A percentile compares a stretch with the other conserved stretches of the same genome.
phyloP scores from a whole-genome alignment of 2,797 vertebrate species.

The Argya squamiceps region DNA sequence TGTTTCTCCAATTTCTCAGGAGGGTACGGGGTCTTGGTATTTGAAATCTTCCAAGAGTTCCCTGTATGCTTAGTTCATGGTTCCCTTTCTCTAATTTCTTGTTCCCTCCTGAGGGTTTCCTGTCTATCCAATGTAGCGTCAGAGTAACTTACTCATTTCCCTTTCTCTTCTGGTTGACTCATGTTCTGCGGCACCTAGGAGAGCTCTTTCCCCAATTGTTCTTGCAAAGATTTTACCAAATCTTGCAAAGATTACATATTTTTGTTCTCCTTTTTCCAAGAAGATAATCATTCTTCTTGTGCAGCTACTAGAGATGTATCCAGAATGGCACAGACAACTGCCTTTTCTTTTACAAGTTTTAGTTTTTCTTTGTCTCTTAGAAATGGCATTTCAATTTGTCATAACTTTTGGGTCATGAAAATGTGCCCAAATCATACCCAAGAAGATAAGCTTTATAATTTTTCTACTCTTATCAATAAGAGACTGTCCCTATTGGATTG shows the following conservation, averaged over 20 bases:
- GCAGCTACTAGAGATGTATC: background rate
- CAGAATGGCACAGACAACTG: background rate
- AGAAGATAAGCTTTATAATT: background rate
- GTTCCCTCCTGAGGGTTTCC: background rate
- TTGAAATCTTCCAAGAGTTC: background rate
- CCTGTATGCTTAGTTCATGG: no score
- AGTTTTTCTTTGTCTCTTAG: background rate
- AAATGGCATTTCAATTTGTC: background rate
- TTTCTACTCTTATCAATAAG: background rate
- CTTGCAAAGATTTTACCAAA: background rate
- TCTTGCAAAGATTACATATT: background rate
- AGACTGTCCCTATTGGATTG: background rate
- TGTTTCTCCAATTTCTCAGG: background rate
- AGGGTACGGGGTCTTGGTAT: rapidly evolving
- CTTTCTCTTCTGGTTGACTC: background rate
- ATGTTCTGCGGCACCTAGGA: background rate
- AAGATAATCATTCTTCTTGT: background rate
- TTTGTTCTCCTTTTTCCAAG: background rate
- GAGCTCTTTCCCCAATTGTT: background rate
- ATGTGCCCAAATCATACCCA: background rate
- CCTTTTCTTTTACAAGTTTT: background rate
- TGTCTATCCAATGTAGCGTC: background rate
- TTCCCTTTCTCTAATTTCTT: background rate
- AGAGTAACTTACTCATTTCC: background rate
- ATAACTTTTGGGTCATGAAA: background rate